Base-by-base conservation (phyloP, 2,888 invertebrate species). In the Platerodrilus igneus region DNA sequence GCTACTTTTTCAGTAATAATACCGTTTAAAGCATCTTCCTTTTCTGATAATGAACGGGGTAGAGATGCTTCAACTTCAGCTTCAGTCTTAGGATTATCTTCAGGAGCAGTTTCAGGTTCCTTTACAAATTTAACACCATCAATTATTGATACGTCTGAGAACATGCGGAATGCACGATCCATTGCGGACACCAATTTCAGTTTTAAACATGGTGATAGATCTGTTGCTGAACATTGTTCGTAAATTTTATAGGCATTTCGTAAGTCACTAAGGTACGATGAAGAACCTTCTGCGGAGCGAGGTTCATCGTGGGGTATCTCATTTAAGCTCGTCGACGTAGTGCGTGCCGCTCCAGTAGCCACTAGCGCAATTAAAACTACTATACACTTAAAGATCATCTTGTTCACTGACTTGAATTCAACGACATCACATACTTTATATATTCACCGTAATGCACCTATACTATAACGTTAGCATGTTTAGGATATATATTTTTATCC, bases 111-210 rank as follows among this genome's bases (percentile, higher is more conserved):
- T 3, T 59, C 61, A 42, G 74, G 70, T 56, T 83, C 81, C 56
- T 79, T 79, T 6, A 85, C 78, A 54, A 89, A 78, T 38, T 79
- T 81, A 32, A 89, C 76, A n/a, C 87, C 88, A 37, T 83, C 84
- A 37, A 82, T 69, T 8, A 89, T 62, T 18, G 78, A 74, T 30
- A 89, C 64, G 46, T 83, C 79, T 47, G 73, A 75, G 28, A 71
- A 64, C 27, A 72, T 68, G 44, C 83, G 75, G 17, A 84, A 77
- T 28, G 81, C 77, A 57, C 85, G 79, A 55, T 86, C 86, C 66
- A 89, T 70, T 2, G 84, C 81, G 13, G 83, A 77, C n/a, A 87
- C 74, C 32, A 89, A 67, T 62, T 88, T 88, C 43, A 86, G 68
- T 65, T 89, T 89, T 33, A 90, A 71, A 54, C 89, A 90, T 42